A percentile compares a stretch with the other conserved stretches of the same genome.
Conservation (phyloP, 1,140 invertebrate species). For the Armadillidium nasatum region DNA sequence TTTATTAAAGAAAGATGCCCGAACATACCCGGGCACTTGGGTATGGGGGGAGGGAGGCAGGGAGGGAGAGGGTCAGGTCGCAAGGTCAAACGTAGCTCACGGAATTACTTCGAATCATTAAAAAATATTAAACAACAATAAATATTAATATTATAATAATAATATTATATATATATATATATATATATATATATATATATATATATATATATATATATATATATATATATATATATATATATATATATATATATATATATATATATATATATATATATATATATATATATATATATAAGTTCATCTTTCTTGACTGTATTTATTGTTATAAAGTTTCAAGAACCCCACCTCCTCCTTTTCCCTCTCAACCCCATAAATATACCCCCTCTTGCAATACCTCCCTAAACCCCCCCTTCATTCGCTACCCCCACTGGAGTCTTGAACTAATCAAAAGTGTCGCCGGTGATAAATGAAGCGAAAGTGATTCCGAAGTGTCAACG, state of each 20-base stretch:
- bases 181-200: slow-evolving; percentile 3
- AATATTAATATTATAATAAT: background rate
- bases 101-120: too few species aligned
- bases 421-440: background rate
- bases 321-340: too few species aligned
- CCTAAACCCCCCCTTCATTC: background rate
- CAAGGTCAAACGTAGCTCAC: too few species aligned
- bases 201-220: background rate
- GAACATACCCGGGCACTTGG: too few species aligned
- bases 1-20: too few species aligned
- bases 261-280: too few species aligned
- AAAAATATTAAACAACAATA: too few species aligned
- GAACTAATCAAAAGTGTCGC: slow-evolving; percentile 4
- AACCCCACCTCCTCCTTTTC: too few species aligned
- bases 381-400: background rate
- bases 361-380: background rate
- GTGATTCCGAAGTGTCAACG: slow-evolving; percentile 6
- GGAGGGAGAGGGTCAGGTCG: too few species aligned
- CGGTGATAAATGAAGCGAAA: slow-evolving; percentile 2
- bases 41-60: too few species aligned
- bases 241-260: background rate
- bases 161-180: background rate
- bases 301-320: background rate
- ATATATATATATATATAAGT: background rate
- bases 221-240: slow-evolving; percentile 2